Base-by-base conservation (phyloP, 2,113 vertebrate species). In the Paramormyrops kingsleyae region DNA sequence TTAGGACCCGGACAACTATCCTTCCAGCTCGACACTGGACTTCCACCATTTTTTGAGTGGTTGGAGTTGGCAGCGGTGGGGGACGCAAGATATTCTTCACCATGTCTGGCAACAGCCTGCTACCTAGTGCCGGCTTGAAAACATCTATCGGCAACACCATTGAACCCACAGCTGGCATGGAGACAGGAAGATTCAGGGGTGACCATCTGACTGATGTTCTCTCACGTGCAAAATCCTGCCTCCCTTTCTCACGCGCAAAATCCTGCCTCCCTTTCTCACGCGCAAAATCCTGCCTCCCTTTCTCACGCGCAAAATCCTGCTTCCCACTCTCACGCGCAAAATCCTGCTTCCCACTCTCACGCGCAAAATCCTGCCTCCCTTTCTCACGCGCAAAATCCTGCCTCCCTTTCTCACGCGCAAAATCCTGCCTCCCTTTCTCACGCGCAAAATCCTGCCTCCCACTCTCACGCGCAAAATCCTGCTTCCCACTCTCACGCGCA, bases 11-110 rank as follows among this genome's bases (percentile, higher is more conserved):
- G 5, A 95, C 93, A 49, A 94, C 92, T 0, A 96, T 91, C 77
- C 93, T 92, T 86, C 95, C 94, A 84, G 95, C 0, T 39, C 93
- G 92, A 66, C 96, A 96, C 85, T 93, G 21, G 0, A 94, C 2
- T 31, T 94, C 93, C 6, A 95, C 7, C 0, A 4, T 0, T 0
- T 56, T 19, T 0, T 1, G 0, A 7, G 12, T 7, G 21, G 21
- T 74, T 19, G 87, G 35, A 31, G 35, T 0, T 1, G n/a, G 3
- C 13, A 0, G 0, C 21, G 0, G 0, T 17, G 1, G 15, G 3
- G 5, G 56, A 1, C 24, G 88, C 0, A 89, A 31, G 10, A 89
- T 13, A 1, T 27, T 31, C 74, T 15, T 53, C 21, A n/a, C 74
- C 1, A 0, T 2, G 2, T 5, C 6, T 1, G 88, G 19, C 31